phyloP scores from a whole-genome alignment of 2,888 invertebrate genomes.

The Pyrgus malvae region DNA sequence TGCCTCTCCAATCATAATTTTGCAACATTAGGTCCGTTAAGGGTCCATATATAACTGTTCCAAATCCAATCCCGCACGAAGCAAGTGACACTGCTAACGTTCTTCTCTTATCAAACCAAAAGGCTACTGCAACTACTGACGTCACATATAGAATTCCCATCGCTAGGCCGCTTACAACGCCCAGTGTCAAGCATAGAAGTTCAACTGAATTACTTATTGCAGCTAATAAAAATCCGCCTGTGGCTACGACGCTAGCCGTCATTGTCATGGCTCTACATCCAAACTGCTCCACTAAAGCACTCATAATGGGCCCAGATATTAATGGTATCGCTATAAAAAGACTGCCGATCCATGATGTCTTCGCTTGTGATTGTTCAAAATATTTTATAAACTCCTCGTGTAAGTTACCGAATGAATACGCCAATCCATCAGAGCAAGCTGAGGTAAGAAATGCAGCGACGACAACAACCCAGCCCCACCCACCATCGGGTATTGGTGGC shows the following conservation, averaged over 20 bases:
- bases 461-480: constrained; percentile 96
- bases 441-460: constrained; percentile 91
- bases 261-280: constrained; percentile 90
- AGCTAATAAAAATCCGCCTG: constrained; percentile 88
- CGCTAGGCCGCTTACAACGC: constrained; percentile 90
- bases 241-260: constrained; percentile 86
- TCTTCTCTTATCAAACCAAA: constrained; percentile 94
- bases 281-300: constrained; percentile 91
- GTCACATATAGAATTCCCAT: constrained; percentile 93
- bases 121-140: constrained; percentile 94
- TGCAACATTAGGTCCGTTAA: constrained; percentile 88
- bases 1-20: constrained; percentile 90
- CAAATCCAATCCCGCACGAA: constrained; percentile 93
- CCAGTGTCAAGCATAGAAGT: constrained; percentile 91
- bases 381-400: constrained; percentile 90
- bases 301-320: constrained; percentile 91
- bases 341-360: constrained; percentile 94
- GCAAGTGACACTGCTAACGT: constrained; percentile 93
- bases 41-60: constrained; percentile 93
- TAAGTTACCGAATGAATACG: constrained; percentile 94
- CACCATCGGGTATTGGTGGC: constrained; percentile 88
- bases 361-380: constrained; percentile 90
- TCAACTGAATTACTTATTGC: constrained; percentile 86
- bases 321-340: constrained; percentile 94
- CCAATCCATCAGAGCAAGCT: constrained; percentile 94